Evolutionary conservation across 1,140 invertebrate species (phyloP), one percentile per base, ranked within the genome.

Genomic region (Lepidurus apus): DNA sequence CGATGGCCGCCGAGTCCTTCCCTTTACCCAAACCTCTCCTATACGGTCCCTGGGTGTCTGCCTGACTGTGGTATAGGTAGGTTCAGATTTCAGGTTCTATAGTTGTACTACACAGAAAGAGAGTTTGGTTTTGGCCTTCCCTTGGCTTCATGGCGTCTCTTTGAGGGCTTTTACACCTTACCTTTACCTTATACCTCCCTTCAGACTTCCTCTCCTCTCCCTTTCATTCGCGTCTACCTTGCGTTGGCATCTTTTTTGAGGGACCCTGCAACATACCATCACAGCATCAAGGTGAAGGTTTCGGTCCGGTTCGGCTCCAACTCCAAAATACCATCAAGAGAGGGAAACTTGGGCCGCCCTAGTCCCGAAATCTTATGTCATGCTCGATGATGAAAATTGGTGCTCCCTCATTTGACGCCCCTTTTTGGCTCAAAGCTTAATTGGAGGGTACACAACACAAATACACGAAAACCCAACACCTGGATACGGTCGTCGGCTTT

Each of bases 251-350:
- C 21, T 21, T 13, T 21, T 21, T 21, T 21, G 21, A 7, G 17
- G 21, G 17, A 21, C 53, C 17, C 53, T 65, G 17, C 53, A 13
- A 65, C 53, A 34, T 65, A 65, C 53, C 53, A 34, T 34, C 53
- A 65, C 53, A 65, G 53, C 53, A 65, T 65, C 53, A 65, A 65
- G 53, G 53, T 65, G 53, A 65, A 65, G 53, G 53, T 21, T 65
- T 17, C 17, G 53, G 17, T 65, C 53, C 53, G 53, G 34, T 3
- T 34, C 34, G 34, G 34, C 34, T 34, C 34, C 34, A 34, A 34
- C 34, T 34, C 34, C 34, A 34, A 4, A 13, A 65, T 65, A 65
- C 9, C 53, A 65, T 65, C 53, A 65, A n/a, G 53, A 65, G 53
- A 65, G 53, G 53, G 21, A 65, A 65, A 65, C 53, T 21, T 65